Evolutionary conservation across 2,888 invertebrate species (phyloP).

Genomic region (Drosophila cracens): DNA sequence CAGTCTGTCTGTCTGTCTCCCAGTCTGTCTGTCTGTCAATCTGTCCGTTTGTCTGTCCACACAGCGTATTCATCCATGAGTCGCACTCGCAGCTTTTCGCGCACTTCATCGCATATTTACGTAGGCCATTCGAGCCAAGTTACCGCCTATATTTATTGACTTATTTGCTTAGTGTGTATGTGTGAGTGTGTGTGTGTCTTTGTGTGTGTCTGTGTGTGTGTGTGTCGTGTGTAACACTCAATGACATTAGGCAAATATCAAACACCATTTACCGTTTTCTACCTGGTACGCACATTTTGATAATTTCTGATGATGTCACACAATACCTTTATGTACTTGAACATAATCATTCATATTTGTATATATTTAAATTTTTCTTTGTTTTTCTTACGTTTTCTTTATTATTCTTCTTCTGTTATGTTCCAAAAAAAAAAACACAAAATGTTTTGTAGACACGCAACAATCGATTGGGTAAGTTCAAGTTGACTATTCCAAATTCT

Average conservation of each 20-base stretch:
- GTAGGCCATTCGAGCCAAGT: constrained; percentile 75
- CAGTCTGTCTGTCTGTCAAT: background rate
- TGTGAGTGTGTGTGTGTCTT: constrained; percentile 20
- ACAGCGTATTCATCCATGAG: constrained; percentile 47
- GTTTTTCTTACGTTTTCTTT: background rate
- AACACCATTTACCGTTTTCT: constrained; percentile 75
- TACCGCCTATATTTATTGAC: constrained; percentile 80
- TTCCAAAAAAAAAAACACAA: background rate
- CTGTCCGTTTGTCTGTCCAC: constrained; percentile 20
- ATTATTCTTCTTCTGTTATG: constrained; percentile 13
- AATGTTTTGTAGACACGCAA: constrained; percentile 19
- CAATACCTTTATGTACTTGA: constrained; percentile 16
- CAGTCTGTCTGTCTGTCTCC: too few relatives aligned
- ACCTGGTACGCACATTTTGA: constrained; percentile 28
- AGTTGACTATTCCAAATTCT: background rate
- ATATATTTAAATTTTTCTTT: background rate
- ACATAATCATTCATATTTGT: background rate
- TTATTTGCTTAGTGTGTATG: constrained; percentile 63
- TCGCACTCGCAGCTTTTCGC: constrained; percentile 59
- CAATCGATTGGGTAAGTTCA: constrained; percentile 38
- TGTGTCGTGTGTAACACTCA: constrained; percentile 36
- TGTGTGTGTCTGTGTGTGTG: constrained; percentile 25
- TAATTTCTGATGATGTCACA: constrained; percentile 74
- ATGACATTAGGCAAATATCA: constrained; percentile 65
- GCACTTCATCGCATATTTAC: constrained; percentile 75